Base-by-base conservation (phyloP, 2,888 invertebrate genomes). In the Tenthredo mesomela region DNA sequence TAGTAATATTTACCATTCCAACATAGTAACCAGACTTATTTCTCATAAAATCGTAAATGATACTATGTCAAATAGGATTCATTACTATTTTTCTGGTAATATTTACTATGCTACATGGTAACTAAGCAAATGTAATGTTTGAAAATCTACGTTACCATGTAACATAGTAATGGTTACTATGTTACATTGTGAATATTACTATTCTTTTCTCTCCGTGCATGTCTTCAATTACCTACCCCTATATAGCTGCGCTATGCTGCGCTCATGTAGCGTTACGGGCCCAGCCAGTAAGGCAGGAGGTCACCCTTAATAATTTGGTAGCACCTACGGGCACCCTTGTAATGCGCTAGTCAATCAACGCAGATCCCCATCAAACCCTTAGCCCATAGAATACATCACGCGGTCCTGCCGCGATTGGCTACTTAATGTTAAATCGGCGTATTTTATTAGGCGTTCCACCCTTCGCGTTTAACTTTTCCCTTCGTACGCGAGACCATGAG, bases 301-400 rank as follows among this genome's bases (percentile, higher is more conserved):
- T 77, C 77, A 54, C 77, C 77, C 50, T 77, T 77, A 77, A 77
- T 77, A 77, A 77, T 77, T 77, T 18, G 29, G 77, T 54, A 77
- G 77, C 77, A 77, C 77, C 77, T 77, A 77, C 77, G 75, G 67
- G 67, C 61, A 77, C 83, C 86, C 73, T 80, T 82, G 84, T 84
- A 85, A 86, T 85, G 82, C 84, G 77, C 33, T 40, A 84, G 80
- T 85, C 85, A 86, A 87, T 87, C 85, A 86, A 82, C 84, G 67
- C 82, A 87, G 85, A 87, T 86, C 86, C 84, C 86, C 85, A 87
- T 86, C 82, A 87, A 77, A 82, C 84, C 84, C 84, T 77, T 84
- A 25, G 61, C 84, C 84, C 84, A 61, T 84, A 77, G 61, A 43
- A 77, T 86, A 85, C 82, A 87, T 84, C 65, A 58, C 37, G 25